Evolutionary conservation across 1,140 invertebrate genomes (phyloP).

Genomic region (Matsumurasca onukii): DNA sequence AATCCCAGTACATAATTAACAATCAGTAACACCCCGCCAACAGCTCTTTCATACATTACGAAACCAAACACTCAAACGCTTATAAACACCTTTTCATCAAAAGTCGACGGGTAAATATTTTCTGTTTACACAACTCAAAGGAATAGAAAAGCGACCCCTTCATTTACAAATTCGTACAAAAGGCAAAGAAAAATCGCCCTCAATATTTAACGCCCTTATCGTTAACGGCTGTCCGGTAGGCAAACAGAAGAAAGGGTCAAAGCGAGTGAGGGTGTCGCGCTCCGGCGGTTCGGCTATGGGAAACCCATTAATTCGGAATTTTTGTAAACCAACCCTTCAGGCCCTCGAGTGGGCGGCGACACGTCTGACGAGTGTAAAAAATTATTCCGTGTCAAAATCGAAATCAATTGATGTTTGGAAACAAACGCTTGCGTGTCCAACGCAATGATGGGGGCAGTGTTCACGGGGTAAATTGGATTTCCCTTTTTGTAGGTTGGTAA

Average conservation of each 20-base stretch:
- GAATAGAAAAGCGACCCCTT: too few relatives aligned
- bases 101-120: too few relatives aligned
- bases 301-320: constrained; percentile 32
- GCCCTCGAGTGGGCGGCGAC: neutral
- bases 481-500: constrained; percentile 34
- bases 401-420: constrained; percentile 34
- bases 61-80: too few relatives aligned
- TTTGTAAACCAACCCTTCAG: constrained; percentile 29
- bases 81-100: too few relatives aligned
- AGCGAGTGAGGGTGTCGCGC: constrained; percentile 3
- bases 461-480: constrained; percentile 34
- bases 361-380: constrained; percentile 27
- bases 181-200: neutral
- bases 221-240: constrained; percentile 1
- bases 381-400: constrained; percentile 33
- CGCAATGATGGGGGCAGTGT: constrained; percentile 8
- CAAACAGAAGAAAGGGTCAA: constrained; percentile 17
- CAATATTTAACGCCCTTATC: constrained; percentile 11
- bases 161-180: too few relatives aligned
- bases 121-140: too few relatives aligned
- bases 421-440: constrained; percentile 33
- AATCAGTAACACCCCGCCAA: too few relatives aligned
- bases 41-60: too few relatives aligned
- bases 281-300: constrained; percentile 2
- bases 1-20: too few relatives aligned